Percentiles rank a stretch among this genome's conserved stretches.
Evolutionary conservation across 2,797 vertebrate genomes (phyloP).

Genomic region (Poeciliopsis turneri): DNA sequence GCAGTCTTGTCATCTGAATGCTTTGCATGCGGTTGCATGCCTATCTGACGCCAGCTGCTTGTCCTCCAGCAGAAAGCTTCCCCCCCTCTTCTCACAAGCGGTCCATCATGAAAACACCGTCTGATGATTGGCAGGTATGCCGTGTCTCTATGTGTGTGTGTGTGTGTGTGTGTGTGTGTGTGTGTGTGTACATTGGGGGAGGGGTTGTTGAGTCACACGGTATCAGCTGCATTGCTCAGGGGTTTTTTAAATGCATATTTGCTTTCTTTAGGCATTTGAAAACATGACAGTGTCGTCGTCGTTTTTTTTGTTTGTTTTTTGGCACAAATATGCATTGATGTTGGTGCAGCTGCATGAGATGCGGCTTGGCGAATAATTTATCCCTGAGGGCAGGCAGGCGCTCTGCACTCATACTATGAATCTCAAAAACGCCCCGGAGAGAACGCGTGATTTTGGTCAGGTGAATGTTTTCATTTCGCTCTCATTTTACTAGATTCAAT

Average conservation of each 20-base stretch:
- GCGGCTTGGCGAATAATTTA: constrained; percentile 60
- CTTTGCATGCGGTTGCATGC: constrained; percentile 5
- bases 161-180: constrained; percentile 20
- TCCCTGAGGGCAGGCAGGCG: constrained; percentile 44
- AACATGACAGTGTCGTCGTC: constrained; percentile 48
- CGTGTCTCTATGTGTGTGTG: constrained; percentile 9
- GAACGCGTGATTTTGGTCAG: not conserved
- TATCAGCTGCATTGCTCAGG: constrained; percentile 33
- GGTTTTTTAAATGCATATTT: constrained; percentile 21
- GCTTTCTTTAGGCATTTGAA: constrained; percentile 16
- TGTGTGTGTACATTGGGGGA: constrained; percentile 4
- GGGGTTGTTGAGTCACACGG: constrained; percentile 25
- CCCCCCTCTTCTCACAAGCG: constrained; percentile 15
- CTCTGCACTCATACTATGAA: constrained; percentile 4
- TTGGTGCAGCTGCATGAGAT: constrained; percentile 30
- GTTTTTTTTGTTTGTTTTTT: not conserved
- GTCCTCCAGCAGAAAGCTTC: constrained; percentile 34
- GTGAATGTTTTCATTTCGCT: not conserved
- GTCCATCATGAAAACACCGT: constrained; percentile 44
- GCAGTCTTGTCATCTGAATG: not conserved
- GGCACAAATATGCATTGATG: constrained; percentile 6
- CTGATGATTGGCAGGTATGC: constrained; percentile 63
- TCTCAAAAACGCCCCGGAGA: not conserved
- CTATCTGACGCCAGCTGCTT: constrained; percentile 34
- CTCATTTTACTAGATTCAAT: not conserved